Evolutionary conservation across 2,888 invertebrate genomes (phyloP), one percentile per base, ranked within the genome.

Genomic region (Sinhomidia bicolor): DNA sequence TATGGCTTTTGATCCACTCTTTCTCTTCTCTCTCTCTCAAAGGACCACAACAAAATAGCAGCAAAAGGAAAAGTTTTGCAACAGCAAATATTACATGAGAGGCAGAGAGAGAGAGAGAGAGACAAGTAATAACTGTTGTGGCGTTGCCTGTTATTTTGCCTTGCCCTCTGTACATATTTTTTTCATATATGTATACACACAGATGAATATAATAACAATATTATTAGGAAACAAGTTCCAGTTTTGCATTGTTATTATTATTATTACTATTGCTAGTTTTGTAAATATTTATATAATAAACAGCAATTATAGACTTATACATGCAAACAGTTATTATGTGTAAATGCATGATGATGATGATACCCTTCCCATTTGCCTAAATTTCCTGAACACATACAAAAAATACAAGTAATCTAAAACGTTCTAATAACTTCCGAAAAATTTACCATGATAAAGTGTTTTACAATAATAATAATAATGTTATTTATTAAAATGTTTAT

Each of bases 1-100:
- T 90, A 90, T 90, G 88, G 88, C 88, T 82, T 88, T 88, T 88
- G 88, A 88, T 88, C 76, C 82, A 88, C 82, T 88, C 68, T 51
- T 74, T 47, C 60, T 36, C 36, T 74, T 47, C 60, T 36, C 36
- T 68, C 44, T 68, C 65, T 81, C 85, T 81, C 86, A 74, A 81
- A 86, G 86, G 86, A 86, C 86, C 80, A 81, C 86, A 80, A 62
- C 54, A 86, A n/a, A n/a, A n/a, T n/a, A n/a, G n/a, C n/a, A n/a
- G n/a, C n/a, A n/a, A n/a, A n/a, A 62, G 60, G 62, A 62, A 80
- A 80, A 80, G 60, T 80, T 80, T 79, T 74, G 85, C 71, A 71
- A 71, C 54, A 80, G 47, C 29, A 81, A 47, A 80, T 36, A 36
- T 36, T 36, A 36, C 20, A 32, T 54, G 65, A 65, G 81, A 29